Conservation (phyloP, 2,797 vertebrate genomes). For the Lacerta bilineata region DNA sequence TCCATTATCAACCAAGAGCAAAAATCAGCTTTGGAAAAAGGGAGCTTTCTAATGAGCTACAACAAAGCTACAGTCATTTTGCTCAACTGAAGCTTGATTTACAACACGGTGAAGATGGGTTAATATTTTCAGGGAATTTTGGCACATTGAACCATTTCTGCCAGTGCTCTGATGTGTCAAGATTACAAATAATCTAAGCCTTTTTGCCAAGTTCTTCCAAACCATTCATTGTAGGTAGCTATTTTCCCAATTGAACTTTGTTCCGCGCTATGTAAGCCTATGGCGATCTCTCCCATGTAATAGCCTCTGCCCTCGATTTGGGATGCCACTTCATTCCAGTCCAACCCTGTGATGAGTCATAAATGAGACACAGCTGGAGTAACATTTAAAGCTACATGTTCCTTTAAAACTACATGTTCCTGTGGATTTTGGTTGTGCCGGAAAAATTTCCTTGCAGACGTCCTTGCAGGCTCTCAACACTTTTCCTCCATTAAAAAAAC, state of each 20-base stretch:
- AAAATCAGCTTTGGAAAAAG: slow-evolving; percentile 21
- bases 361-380: background rate
- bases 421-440: slow-evolving; percentile 56
- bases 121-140: background rate
- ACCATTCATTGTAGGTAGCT: background rate
- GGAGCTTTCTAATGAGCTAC: background rate
- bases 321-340: background rate
- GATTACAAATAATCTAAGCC: background rate
- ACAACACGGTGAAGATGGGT: background rate
- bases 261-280: background rate
- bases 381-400: background rate
- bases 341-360: background rate
- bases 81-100: background rate
- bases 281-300: background rate
- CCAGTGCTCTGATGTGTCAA: background rate
- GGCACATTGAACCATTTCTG: background rate
- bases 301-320: background rate
- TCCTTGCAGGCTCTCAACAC: background rate
- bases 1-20: background rate
- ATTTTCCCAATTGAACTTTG: background rate
- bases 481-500: background rate
- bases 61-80: background rate
- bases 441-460: slow-evolving; percentile 34
- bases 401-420: background rate
- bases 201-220: background rate